Evolutionary conservation across 2,113 vertebrate species (phyloP), one percentile per base, ranked within the genome.

Genomic region (Thinocorus orbignyianus): DNA sequence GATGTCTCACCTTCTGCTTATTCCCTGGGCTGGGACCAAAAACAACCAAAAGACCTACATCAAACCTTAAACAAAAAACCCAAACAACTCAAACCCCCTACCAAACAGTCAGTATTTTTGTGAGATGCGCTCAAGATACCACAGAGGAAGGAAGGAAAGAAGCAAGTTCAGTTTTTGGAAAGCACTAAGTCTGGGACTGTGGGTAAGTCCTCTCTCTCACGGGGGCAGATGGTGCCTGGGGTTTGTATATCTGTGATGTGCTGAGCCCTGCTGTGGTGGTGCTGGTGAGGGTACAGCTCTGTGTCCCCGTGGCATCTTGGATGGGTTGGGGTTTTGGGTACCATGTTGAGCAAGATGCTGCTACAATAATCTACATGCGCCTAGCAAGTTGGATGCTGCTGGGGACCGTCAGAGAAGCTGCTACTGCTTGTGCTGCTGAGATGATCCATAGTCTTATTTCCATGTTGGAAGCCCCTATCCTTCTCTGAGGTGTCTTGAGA

Each of bases 261-360:
- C 33, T 28, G 68, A 31, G 62, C 52, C 23, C 39, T 42, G 31
- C 23, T 30, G 5, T 35, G 39, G 61, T 24, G n/a, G 12, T 78
- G 86, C 69, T 81, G 49, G 44, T 62, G 54, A 80, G 41, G 13
- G 7, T 49, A 1, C 57, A 26, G 37, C 30, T 26, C 8, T 48
- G 70, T 42, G 37, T 7, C 60, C 46, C 41, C 35, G 3, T 7
- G 31, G 22, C 55, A 30, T 39, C 49, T 89, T 17, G 6, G 22
- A 14, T 8, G 24, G 79, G 57, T 28, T 0, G 1, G 4, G 13
- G 9, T 1, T 3, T 42, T 81, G 48, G 23, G 15, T 70, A 7
- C 8, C 0, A 0, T 30, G 11, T 54, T 0, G 0, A 65, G 35
- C 30, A 84, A 60, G 35, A 14, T 52, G 64, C 30, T 81, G 54